Base-by-base conservation (phyloP, 2,888 invertebrate genomes). In the Heliconius ethilla region DNA sequence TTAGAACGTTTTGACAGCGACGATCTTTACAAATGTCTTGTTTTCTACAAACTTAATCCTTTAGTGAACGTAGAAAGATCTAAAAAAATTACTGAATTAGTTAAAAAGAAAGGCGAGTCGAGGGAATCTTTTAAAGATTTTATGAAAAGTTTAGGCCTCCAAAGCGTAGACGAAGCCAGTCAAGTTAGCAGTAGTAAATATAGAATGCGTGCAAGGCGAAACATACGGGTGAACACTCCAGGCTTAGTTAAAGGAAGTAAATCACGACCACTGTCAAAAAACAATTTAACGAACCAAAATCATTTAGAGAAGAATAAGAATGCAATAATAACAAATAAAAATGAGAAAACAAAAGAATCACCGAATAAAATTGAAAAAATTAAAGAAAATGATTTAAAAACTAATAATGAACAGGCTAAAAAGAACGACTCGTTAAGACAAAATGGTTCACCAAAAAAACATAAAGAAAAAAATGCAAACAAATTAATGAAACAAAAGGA, bases 1-100 rank as follows among this genome's bases (percentile, higher is more conserved):
- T 79, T 88, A 6, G 33, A 75, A 33, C 80, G 82, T 11, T 90
- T 87, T 77, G 89, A 90, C 79, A 75, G 78, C 0, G 87, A 89
- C 75, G 85, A 87, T 4, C 55, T 51, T 0, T 90, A 87, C 83
- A 87, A 85, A 74, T 80, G 81, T 27, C 27, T 45, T 2, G 73
- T 89, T 18, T 89, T 91, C 81, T 89, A 87, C 81, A 82, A 83
- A 9, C 84, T 92, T 55, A 89, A 91, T 78, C 92, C 92, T 4
- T 81, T 91, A 0, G 91, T 92, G 10, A 67, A 70, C 9, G 55
- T 91, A 0, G 82, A 82, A 78, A 84, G 86, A 0, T 87, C 87
- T 72, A 59, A 79, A 10, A 81, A 69, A 1, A 84, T 90, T 18
- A 76, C 75, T 15, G 75, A 65, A 3, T 78, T 83, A 75, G 62